phyloP scores from a whole-genome alignment of 2,888 invertebrate genomes.

The Poecilus cupreus region DNA sequence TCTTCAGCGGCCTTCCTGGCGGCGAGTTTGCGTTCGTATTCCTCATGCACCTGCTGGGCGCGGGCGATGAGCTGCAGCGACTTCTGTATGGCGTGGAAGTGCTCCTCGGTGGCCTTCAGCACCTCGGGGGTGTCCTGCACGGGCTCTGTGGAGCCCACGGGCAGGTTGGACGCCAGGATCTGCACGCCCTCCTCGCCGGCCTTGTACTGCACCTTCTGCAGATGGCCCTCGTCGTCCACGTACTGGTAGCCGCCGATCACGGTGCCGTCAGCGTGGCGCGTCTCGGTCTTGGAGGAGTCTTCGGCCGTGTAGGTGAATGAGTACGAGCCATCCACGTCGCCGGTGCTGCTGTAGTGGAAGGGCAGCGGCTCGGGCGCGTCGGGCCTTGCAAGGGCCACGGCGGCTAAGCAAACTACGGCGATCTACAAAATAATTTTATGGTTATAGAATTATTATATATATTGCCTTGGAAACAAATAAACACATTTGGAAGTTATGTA shows the following conservation, averaged over 20 bases:
- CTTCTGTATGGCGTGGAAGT: conserved; percentile 57
- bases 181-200: conserved; percentile 63
- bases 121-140: conserved; percentile 66
- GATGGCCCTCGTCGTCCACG: conserved; percentile 63
- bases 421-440: neutral
- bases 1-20: neutral
- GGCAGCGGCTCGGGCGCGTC: conserved; percentile 14
- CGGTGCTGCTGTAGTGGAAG: conserved; percentile 17
- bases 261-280: conserved; percentile 61
- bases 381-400: conserved; percentile 46
- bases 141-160: conserved; percentile 59
- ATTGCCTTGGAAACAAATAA: too few species aligned
- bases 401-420: conserved; percentile 51
- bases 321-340: conserved; percentile 62
- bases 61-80: conserved; percentile 26
- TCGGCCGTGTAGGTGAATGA: conserved; percentile 62
- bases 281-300: conserved; percentile 62
- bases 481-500: too few species aligned
- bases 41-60: conserved; percentile 9
- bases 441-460: too few species aligned
- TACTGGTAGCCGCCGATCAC: conserved; percentile 63
- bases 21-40: neutral
- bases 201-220: conserved; percentile 61
- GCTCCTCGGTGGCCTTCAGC: conserved; percentile 63
- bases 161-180: conserved; percentile 62